phyloP scores from a whole-genome alignment of 2,113 vertebrate genomes.

The Numida meleagris region DNA sequence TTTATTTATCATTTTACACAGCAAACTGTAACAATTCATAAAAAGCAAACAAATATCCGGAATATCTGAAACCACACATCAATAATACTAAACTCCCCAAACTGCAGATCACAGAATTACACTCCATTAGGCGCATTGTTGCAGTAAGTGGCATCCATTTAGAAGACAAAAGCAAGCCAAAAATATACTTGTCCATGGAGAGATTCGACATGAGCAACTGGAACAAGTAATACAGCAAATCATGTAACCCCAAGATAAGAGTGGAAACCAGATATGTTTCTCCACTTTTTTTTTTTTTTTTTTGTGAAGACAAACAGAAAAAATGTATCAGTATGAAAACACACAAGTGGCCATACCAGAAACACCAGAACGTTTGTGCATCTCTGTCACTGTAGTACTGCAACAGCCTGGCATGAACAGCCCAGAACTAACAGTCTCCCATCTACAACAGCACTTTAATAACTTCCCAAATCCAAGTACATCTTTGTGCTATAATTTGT shows the following conservation, averaged over 20 bases:
- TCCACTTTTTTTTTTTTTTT: background rate
- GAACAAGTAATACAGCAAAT: slow-evolving; percentile 1
- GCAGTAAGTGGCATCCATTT: slow-evolving; percentile 46
- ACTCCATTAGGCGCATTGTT: slow-evolving; percentile 50
- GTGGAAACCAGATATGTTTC: background rate
- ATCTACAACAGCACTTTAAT: too few relatives aligned
- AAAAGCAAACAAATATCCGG: slow-evolving; percentile 14
- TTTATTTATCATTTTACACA: slow-evolving; percentile 52
- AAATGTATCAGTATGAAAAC: background rate
- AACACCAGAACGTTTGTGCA: too few relatives aligned
- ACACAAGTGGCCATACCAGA: background rate
- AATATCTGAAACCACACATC: slow-evolving; percentile 37
- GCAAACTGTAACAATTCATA: slow-evolving; percentile 19
- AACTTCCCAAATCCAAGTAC: too few relatives aligned
- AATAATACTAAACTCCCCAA: slow-evolving; percentile 23
- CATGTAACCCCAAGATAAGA: background rate
- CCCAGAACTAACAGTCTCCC: too few relatives aligned
- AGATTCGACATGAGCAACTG: background rate
- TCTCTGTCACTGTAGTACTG: too few relatives aligned
- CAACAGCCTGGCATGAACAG: too few relatives aligned
- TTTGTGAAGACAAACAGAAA: background rate
- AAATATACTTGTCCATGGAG: background rate
- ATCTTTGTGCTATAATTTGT: background rate
- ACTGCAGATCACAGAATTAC: slow-evolving; percentile 48
- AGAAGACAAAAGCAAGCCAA: slow-evolving; percentile 13